Evolutionary conservation across 2,888 invertebrate species (phyloP), one percentile per base, ranked within the genome.

Genomic region (Spodoptera littoralis): DNA sequence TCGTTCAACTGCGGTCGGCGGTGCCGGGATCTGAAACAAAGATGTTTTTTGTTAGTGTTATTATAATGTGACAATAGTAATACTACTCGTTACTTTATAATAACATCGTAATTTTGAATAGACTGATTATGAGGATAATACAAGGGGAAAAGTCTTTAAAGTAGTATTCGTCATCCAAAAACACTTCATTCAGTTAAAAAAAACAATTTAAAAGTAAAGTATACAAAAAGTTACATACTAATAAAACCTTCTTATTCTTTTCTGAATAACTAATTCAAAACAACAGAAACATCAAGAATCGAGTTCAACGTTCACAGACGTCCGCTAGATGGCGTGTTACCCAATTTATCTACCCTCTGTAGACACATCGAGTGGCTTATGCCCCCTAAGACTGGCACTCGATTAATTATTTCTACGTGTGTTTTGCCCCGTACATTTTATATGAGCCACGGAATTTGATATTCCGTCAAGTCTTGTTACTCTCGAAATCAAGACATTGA

Each of bases 1-100:
- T 79, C 73, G 63, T 76, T 68, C 70, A 80, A 60, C 70, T 62
- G 66, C 67, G 63, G 76, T 70, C 67, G 77, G 73, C 66, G 77
- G 77, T 85, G 81, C 84, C 85, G 87, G 82, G 74, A 88, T 83
- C 93, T 93, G 92, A 54, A 93, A 93, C 91, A 92, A 92, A 68
- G 57, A 72, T 3, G 52, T 60, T 36, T 24, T 6, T 0, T 11
- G 43, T 56, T 49, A 55, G 11, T 48, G 52, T 22, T 41, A 22
- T 22, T 50, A 5, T 45, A 50, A 22, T 43, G 18, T 44, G 42
- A 62, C 22, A 9, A 0, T 1, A 11, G 46, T 8, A 9, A 36
- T 6, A 30, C 4, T 6, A 0, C 30, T 30, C 30, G 4, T 30
- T 6, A 30, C 30, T 6, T 30, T 30, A 30, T 30, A 30, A 30